Base-by-base conservation (phyloP, 2,113 vertebrate genomes). In the Mesitornis unicolor region DNA sequence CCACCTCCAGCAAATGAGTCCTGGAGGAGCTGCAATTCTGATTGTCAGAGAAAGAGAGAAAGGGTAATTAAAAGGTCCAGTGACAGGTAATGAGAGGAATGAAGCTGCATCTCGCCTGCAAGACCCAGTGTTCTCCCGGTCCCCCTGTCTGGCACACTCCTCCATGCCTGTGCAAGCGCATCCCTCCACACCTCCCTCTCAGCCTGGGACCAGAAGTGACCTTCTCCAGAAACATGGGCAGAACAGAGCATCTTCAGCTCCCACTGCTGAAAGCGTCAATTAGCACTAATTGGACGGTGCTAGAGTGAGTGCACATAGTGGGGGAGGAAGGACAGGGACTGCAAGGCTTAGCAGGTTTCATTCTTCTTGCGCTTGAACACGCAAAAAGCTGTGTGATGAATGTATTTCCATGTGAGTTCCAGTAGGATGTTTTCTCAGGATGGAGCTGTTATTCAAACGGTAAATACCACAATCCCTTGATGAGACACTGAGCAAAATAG, bases 401-500 rank as follows among this genome's bases (percentile, higher is more conserved):
- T 20, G 25, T 2, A 13, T 50, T 48, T 31, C 54, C 43, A 22
- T 18, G 13, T 0, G 6, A n/a, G 24, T 35, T 54, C 48, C 87
- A 82, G 82, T 48, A 28, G 89, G 84, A 63, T 1, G 1, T 25
- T 64, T 56, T 11, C 84, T 85, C 43, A 16, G 87, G 84, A 26
- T 16, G 68, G 48, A 47, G 22, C 21, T 50, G 67, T 22, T 19
- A 29, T 88, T 69, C 40, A 5, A 43, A 47, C 0, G 0, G 16
- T 33, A 28, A 79, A 87, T 8, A 28, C 4, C 24, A 22, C 31
- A 48, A 53, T 82, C 31, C 36, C 64, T 69, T 5, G 3, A 19
- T 4, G 48, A 50, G 74, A 33, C 12, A 0, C 26, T 6, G 56
- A 78, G 68, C 0, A 0, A 33, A 65, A 60, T 3, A 2, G 13